Base-by-base conservation (phyloP, 64 coral and sea anemone species). In the Catalaphyllia jardinei region DNA sequence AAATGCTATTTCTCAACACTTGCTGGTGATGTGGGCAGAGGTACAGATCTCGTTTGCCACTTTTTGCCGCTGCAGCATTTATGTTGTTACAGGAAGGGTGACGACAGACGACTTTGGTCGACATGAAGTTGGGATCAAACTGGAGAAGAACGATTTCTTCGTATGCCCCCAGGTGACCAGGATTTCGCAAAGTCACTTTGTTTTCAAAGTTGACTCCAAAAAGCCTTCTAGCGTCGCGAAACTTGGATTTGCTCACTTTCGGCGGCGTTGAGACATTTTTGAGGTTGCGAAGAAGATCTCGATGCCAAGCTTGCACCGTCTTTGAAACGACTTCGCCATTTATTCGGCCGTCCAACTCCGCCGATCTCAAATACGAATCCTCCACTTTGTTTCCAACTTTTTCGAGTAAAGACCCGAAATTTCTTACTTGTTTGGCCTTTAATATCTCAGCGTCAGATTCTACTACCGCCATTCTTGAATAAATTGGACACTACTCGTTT, bases 121-220 rank as follows among this genome's bases (percentile, higher is more conserved):
- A 65, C 8, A 19, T 31, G 31, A 86, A 92, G 60, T 92, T 92
- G 2, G 90, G 90, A 71, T 92, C 90, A 50, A 92, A 92, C 83
- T 79, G 82, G 10, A 19, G 13, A 20, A 92, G 76, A 18, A 12
- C 39, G 60, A 92, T 79, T 24, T 20, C 28, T 42, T 92, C 74
- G 74, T 75, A 2, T n/a, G 42, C 60, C 17, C 71, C 46, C 24
- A 52, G 39, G 6, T 87, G 83, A 17, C 60, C 55, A n/a, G 83
- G 57, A 10, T 84, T 72, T 67, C 90, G 74, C 60, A 92, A 19
- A 0, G 29, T 87, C 19, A 92, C 25, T 67, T 91, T 91, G 4
- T 9, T 71, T 4, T 85, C 63, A 25, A 71, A 85, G 1, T 71
- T 85, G 19, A 24, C 18, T 28, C 81, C 81, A 71, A 85, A 85